Conservation (phyloP, 2,797 vertebrate genomes). For the Takifugu rubripes region DNA sequence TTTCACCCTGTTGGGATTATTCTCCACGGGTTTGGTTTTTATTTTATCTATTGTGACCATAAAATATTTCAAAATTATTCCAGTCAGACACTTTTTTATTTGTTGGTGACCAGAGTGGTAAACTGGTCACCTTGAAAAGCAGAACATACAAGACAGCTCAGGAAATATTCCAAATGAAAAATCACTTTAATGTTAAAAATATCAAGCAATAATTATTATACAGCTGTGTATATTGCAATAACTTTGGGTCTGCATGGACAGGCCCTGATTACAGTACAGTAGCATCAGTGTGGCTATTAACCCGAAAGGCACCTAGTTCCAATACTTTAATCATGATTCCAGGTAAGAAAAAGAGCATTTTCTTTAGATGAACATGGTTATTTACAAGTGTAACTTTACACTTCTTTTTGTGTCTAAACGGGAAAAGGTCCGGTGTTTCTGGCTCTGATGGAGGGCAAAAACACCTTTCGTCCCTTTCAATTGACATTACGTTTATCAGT, state of each 20-base stretch:
- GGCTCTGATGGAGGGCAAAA: slow-evolving; percentile 40
- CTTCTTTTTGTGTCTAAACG: slow-evolving; percentile 36
- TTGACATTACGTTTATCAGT: slow-evolving; percentile 47
- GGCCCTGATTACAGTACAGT: slow-evolving; percentile 64
- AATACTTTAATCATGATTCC: slow-evolving; percentile 59
- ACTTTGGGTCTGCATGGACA: slow-evolving; percentile 38
- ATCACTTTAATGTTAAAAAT: slow-evolving; percentile 64
- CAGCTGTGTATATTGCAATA: slow-evolving; percentile 48
- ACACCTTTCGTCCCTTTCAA: slow-evolving; percentile 33
- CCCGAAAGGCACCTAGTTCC: slow-evolving; percentile 67
- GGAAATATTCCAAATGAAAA: slow-evolving; percentile 34
- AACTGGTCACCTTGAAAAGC: too few species aligned
- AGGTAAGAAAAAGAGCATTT: slow-evolving; percentile 34
- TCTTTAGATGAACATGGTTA: slow-evolving; percentile 20
- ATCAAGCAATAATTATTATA: slow-evolving; percentile 53
- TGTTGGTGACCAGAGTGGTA: too few species aligned
- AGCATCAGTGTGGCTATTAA: slow-evolving; percentile 51
- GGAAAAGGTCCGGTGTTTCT: slow-evolving; percentile 28
- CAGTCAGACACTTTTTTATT: too few species aligned
- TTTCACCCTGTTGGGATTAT: too few species aligned
- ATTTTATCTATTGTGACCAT: too few species aligned
- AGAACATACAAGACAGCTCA: too few species aligned
- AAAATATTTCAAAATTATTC: too few species aligned
- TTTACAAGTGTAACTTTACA: neutral
- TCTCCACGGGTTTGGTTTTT: too few species aligned